Conservation (phyloP, 2,797 vertebrate species). For the Ateles fusciceps region DNA sequence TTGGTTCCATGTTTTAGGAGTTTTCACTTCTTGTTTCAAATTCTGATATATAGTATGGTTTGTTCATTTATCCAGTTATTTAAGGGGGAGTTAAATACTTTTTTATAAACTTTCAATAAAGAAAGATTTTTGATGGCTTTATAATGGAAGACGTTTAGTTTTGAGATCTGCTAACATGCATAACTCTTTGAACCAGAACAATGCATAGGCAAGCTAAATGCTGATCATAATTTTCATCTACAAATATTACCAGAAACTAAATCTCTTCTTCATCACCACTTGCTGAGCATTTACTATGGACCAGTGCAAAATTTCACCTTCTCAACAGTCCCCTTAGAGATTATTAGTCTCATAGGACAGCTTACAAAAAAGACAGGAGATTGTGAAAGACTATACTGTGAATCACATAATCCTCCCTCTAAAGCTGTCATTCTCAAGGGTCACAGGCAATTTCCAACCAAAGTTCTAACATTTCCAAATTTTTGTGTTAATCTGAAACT, state of each 20-base stretch:
- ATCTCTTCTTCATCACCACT: not conserved
- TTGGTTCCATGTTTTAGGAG: not conserved
- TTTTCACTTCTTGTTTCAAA: constrained; percentile 5
- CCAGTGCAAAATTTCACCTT: not conserved
- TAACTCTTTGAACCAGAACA: not conserved
- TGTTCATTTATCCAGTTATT: not conserved
- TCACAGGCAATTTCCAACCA: not conserved
- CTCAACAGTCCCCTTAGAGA: not conserved
- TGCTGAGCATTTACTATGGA: not conserved
- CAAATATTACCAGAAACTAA: constrained; percentile 1
- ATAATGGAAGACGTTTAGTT: not conserved
- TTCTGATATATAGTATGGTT: not conserved
- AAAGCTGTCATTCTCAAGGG: not conserved
- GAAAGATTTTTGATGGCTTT: not conserved
- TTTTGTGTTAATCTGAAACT: not conserved
- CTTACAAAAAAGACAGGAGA: not conserved
- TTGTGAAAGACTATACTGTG: not conserved
- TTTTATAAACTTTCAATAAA: not conserved
- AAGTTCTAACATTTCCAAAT: not conserved
- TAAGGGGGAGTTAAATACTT: not conserved
- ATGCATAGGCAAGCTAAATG: not conserved
- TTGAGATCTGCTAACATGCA: not conserved
- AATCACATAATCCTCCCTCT: not conserved
- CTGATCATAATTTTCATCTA: not conserved
- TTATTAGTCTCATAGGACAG: not conserved